Evolutionary conservation across 2,888 invertebrate genomes (phyloP).

Genomic region (Hololepta plana): DNA sequence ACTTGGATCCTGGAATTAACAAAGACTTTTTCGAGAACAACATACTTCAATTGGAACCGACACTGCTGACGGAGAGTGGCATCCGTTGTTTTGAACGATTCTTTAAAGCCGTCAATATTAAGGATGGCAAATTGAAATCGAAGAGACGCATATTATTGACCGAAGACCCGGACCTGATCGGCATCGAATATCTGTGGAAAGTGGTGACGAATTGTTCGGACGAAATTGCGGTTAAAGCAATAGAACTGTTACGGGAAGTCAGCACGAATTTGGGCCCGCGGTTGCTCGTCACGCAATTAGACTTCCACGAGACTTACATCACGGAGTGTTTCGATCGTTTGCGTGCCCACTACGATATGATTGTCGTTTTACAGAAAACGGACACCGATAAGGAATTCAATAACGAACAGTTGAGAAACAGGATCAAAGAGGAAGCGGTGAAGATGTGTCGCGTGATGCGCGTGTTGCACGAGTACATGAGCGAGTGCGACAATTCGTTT

Average conservation of each 20-base stretch:
- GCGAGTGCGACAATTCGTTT: slow-evolving; percentile 82
- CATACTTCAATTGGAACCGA: slow-evolving; percentile 80
- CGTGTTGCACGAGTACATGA: slow-evolving; percentile 87
- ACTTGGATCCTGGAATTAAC: slow-evolving; percentile 89
- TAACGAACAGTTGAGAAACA: slow-evolving; percentile 24
- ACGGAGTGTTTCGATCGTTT: slow-evolving; percentile 82
- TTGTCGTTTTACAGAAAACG: slow-evolving; percentile 41
- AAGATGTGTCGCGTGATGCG: slow-evolving; percentile 87
- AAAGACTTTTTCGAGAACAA: slow-evolving; percentile 92
- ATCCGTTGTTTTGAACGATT: slow-evolving; percentile 81
- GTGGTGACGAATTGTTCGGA: slow-evolving; percentile 73
- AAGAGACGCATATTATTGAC: slow-evolving; percentile 73
- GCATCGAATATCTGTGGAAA: slow-evolving; percentile 87
- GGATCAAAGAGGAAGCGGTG: slow-evolving; percentile 49
- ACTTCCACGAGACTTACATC: slow-evolving; percentile 84
- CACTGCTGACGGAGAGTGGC: slow-evolving; percentile 82
- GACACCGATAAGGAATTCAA: slow-evolving; percentile 30
- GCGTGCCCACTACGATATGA: slow-evolving; percentile 71
- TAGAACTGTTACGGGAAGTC: slow-evolving; percentile 80
- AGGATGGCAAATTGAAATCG: slow-evolving; percentile 79
- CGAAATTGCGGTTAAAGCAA: slow-evolving; percentile 83
- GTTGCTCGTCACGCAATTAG: slow-evolving; percentile 55
- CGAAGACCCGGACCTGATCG: slow-evolving; percentile 88
- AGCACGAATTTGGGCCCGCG: slow-evolving; percentile 84
- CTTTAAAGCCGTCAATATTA: slow-evolving; percentile 88